A percentile compares a stretch with the other conserved stretches of the same genome.
Evolutionary conservation across 2,113 vertebrate species (phyloP).

Genomic region (Leptocoma aspasia): DNA sequence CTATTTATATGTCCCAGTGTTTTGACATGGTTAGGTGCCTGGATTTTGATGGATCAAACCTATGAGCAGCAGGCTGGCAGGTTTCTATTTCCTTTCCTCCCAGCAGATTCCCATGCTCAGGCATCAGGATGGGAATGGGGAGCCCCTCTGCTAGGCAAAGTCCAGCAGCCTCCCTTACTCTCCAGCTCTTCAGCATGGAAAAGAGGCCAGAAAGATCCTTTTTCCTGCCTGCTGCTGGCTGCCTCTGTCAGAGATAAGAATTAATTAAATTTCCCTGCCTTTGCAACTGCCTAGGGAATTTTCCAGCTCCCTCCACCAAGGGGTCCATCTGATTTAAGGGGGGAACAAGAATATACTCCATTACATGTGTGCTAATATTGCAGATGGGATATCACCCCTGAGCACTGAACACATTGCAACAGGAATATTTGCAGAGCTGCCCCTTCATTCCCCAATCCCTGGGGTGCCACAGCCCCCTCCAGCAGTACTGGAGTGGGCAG

Average conservation of each 20-base stretch:
- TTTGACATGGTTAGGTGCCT: not conserved
- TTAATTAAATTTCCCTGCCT: constrained; percentile 45
- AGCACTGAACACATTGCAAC: not conserved
- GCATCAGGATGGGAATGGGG: not conserved
- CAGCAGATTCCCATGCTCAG: not conserved
- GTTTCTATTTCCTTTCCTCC: not conserved
- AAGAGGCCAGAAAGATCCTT: not conserved
- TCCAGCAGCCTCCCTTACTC: not conserved
- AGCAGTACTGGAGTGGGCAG: not conserved
- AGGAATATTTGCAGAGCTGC: not conserved
- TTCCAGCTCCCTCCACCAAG: not conserved
- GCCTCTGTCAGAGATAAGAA: constrained; percentile 13
- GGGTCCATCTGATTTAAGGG: constrained; percentile 21
- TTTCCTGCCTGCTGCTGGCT: not conserved
- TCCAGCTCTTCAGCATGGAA: not conserved
- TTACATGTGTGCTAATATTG: not conserved
- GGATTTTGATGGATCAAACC: not conserved
- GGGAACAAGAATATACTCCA: rapidly evolving
- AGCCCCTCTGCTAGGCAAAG: not conserved
- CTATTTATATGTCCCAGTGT: constrained; percentile 5
- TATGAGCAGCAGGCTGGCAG: not conserved
- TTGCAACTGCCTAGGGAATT: not conserved
- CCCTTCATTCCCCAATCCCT: not conserved
- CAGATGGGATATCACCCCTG: not conserved
- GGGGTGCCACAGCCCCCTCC: not conserved